Percentiles rank a stretch among this genome's conserved stretches.
These are phyloP conservation scores for Uromys caudimaculatus DNA, from an alignment of 2,797 vertebrate genomes.

Conservation along the genomic window DNA sequence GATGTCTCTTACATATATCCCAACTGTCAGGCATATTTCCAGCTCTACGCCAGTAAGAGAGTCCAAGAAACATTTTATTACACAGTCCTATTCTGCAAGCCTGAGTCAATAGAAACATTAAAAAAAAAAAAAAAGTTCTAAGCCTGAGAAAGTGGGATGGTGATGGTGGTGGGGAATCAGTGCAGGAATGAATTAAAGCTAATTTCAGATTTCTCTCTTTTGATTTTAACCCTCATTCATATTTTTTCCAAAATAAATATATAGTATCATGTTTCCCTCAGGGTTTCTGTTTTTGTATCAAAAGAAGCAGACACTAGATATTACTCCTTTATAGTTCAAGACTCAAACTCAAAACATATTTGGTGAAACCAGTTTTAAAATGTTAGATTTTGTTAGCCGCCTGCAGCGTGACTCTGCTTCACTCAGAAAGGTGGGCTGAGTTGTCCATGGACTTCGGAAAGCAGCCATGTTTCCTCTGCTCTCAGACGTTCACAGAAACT, in stretches of 20 bases:
- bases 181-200: background rate
- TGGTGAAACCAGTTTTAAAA: background rate
- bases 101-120: background rate
- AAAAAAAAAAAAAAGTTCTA: background rate
- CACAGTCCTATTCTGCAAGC: background rate
- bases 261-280: background rate
- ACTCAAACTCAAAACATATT: conserved; percentile 52
- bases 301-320: conserved; percentile 15
- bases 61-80: conserved; percentile 29
- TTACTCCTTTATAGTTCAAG: background rate
- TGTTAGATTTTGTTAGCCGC: background rate
- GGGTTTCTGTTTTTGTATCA: background rate
- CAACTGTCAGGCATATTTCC: background rate
- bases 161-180: background rate
- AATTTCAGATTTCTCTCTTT: conserved; percentile 18
- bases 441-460: background rate
- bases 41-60: background rate
- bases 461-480: background rate
- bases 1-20: background rate
- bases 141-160: background rate
- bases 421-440: background rate
- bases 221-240: background rate
- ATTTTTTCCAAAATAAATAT: background rate
- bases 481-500: background rate
- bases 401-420: background rate